These are phyloP conservation scores for Eupithecia pulchellata DNA, from an alignment of 2,888 invertebrate species.

Conservation along the genomic window DNA sequence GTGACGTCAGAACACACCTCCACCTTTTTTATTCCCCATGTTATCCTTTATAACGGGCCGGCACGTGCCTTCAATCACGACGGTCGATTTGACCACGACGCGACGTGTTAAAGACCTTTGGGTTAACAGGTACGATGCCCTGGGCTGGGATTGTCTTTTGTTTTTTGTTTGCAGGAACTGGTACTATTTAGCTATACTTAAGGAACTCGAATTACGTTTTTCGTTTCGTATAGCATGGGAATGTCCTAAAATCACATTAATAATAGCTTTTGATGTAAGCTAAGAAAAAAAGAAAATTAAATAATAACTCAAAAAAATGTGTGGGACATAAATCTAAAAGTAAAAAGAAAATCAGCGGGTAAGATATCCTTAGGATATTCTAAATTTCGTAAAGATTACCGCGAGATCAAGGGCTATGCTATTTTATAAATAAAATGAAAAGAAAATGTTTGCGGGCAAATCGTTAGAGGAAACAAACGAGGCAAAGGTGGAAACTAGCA, in stretches of 20 bases:
- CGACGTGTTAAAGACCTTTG: constrained; percentile 32
- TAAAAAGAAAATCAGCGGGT: too few species aligned
- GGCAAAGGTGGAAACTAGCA: background rate
- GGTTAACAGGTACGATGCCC: constrained; percentile 14
- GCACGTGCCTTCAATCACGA: constrained; percentile 49
- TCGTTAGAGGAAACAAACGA: background rate
- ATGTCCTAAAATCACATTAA: background rate
- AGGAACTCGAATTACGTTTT: background rate
- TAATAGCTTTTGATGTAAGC: too few species aligned
- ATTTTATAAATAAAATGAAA: too few species aligned
- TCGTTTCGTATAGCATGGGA: background rate
- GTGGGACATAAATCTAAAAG: too few species aligned
- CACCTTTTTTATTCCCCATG: constrained; percentile 42
- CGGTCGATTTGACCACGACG: constrained; percentile 28
- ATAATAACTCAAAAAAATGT: too few species aligned
- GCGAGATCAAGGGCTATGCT: too few species aligned
- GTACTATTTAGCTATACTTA: background rate
- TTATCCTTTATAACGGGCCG: constrained; percentile 46
- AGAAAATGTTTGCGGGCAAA: background rate
- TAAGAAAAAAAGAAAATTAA: too few species aligned
- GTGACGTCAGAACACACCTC: constrained; percentile 60
- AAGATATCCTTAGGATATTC: too few species aligned
- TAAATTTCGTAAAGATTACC: too few species aligned
- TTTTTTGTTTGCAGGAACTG: background rate
- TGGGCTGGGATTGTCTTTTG: constrained; percentile 22